phyloP scores from a whole-genome alignment of 2,113 vertebrate genomes.

The Bujurquina vittata region DNA sequence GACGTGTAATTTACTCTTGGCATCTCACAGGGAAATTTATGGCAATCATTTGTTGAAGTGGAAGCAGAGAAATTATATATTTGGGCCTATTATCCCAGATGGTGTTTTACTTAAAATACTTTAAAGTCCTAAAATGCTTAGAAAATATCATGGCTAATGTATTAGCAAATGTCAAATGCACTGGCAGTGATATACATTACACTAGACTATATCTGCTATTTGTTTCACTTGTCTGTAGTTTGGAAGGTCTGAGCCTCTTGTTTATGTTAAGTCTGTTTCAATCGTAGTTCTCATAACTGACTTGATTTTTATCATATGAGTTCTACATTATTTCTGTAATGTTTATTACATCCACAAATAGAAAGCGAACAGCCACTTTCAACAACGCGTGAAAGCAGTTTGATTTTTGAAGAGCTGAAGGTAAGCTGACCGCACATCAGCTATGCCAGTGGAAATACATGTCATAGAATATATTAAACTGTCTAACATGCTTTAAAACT shows the following conservation, averaged over 20 bases:
- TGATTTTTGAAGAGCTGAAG: slow-evolving; percentile 1
- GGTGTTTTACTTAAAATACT: neutral
- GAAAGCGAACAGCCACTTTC: neutral
- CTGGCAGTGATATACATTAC: neutral
- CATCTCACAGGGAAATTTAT: slow-evolving; percentile 59
- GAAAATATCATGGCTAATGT: neutral
- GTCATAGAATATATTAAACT: neutral
- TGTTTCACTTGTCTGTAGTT: neutral
- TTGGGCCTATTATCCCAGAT: neutral
- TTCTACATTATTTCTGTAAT: slow-evolving; percentile 44
- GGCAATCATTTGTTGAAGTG: slow-evolving; percentile 52
- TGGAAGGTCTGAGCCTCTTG: neutral
- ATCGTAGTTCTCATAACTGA: neutral
- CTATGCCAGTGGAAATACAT: neutral
- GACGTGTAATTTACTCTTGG: slow-evolving; percentile 62
- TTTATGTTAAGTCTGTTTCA: slow-evolving; percentile 25
- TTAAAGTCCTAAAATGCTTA: slow-evolving; percentile 4
- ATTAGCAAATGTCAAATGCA: neutral
- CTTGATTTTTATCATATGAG: slow-evolving; percentile 31
- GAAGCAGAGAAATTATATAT: slow-evolving; percentile 30
- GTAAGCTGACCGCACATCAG: slow-evolving; percentile 5
- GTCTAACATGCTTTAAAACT: neutral
- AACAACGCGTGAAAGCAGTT: neutral
- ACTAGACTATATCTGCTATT: neutral
- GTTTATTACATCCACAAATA: slow-evolving; percentile 45